Evolutionary conservation across 2,888 invertebrate genomes (phyloP).

Genomic region (Aleiodes testaceus): DNA sequence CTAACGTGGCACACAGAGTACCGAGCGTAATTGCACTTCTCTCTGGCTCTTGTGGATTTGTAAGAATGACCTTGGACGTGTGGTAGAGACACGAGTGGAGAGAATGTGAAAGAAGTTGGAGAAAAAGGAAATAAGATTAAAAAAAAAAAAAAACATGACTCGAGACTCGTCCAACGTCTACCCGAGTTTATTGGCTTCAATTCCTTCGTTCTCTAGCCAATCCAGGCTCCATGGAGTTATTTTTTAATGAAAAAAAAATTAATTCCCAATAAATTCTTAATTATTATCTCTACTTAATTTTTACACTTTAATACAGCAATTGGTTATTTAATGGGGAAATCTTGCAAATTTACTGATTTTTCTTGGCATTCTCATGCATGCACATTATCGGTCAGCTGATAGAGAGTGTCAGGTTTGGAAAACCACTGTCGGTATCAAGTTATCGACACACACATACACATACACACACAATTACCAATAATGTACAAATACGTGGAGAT

Average conservation of each 20-base stretch:
- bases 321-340: no score
- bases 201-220: constrained; percentile 42
- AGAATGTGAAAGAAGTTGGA: constrained; percentile 24
- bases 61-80: constrained; percentile 61
- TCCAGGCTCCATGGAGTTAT: background rate
- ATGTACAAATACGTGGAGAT: no score
- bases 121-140: constrained; percentile 30
- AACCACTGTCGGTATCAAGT: no score
- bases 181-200: constrained; percentile 51
- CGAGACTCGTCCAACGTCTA: constrained; percentile 42
- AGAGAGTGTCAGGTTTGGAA: no score
- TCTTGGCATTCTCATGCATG: no score
- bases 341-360: no score
- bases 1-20: background rate
- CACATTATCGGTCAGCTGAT: no score
- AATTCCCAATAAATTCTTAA: background rate
- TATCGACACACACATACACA: no score
- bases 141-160: constrained; percentile 50
- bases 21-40: constrained; percentile 10
- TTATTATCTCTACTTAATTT: constrained; percentile 6
- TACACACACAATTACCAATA: no score
- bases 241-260: background rate
- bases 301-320: no score
- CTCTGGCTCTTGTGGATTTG: constrained; percentile 47
- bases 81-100: background rate